Base-by-base conservation (phyloP, 2,888 invertebrate genomes). In the Thecophora atra region DNA sequence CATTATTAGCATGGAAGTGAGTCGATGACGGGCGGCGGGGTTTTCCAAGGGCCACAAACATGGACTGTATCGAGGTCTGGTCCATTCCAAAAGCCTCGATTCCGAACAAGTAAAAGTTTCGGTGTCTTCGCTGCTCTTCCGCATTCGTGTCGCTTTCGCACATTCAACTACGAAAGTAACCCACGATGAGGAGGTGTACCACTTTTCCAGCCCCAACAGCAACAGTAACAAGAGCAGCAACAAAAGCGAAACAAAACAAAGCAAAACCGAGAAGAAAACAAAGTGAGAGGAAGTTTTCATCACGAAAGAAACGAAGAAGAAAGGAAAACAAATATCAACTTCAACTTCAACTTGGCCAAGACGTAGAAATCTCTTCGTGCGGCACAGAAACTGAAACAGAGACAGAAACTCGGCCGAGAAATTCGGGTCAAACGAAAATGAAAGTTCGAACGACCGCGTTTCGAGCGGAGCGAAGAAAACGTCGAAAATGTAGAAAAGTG, bases 381-480 rank as follows among this genome's bases (percentile, higher is more conserved):
- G 65, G 65, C 47, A 44, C 37, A 68, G 21, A 30, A 13, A 68
- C 47, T n/a, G n/a, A n/a, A n/a, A n/a, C n/a, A n/a, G n/a, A n/a
- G n/a, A n/a, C n/a, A n/a, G n/a, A n/a, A n/a, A n/a, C 70, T 73
- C 74, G 80, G 79, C 81, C n/a, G n/a, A n/a, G 79, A 83, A 83
- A 84, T 82, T 78, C 81, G 80, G 84, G 83, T 81, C 83, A 84
- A 83, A 83, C 78, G 83, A 83, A 83, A 83, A 82, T 82, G 83
- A 83, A 83, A 83, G 84, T 82, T 79, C 19, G 42, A 17, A 19
- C 37, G 17, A 26, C 56, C 21, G n/a, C n/a, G n/a, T n/a, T n/a
- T n/a, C n/a, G n/a, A n/a, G n/a, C n/a, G n/a, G n/a, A n/a, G n/a
- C n/a, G n/a, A n/a, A n/a, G n/a, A n/a, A n/a, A n/a, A 56, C 17